Conservation (phyloP, 2,888 invertebrate species). For the Cataglyphis cursor region DNA sequence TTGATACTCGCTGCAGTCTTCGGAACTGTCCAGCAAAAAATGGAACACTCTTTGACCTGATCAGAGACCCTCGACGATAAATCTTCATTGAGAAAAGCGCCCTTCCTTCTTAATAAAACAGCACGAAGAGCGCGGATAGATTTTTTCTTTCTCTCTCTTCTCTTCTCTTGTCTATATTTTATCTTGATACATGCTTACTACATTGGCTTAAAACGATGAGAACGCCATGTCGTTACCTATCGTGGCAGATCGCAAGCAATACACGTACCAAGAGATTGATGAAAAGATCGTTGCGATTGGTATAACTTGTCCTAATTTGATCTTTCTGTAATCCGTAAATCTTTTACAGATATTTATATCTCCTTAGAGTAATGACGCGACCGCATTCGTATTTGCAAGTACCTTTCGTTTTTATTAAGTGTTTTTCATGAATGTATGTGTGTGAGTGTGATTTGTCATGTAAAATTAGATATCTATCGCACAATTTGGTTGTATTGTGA, state of each 20-base stretch:
- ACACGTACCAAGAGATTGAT: conserved; percentile 47
- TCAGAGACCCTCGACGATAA: conserved; percentile 75
- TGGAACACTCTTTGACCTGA: conserved; percentile 84
- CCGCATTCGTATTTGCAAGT: conserved; percentile 57
- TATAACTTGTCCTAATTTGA: conserved; percentile 46
- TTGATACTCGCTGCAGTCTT: conserved; percentile 86
- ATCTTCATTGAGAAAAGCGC: conserved; percentile 69
- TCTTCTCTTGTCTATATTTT: conserved; percentile 19
- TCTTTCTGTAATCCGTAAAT: conserved; percentile 59
- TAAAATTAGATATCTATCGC: conserved; percentile 72
- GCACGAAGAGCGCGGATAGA: conserved; percentile 37
- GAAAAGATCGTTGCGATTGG: conserved; percentile 54
- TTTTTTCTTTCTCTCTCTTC: conserved; percentile 20
- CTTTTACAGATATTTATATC: conserved; percentile 1
- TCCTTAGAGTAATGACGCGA: conserved; percentile 61
- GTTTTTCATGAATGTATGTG: conserved; percentile 26
- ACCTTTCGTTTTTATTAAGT: conserved; percentile 38
- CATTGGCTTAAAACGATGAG: conserved; percentile 52
- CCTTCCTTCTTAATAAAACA: conserved; percentile 37
- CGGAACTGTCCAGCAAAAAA: conserved; percentile 83
- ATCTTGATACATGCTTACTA: conserved; percentile 46
- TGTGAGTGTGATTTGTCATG: conserved; percentile 64
- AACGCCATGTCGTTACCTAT: conserved; percentile 43
- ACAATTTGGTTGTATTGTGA: conserved; percentile 72
- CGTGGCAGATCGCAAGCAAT: conserved; percentile 63